Evolutionary conservation across 1,140 invertebrate species (phyloP), one percentile per base, ranked within the genome.

Genomic region (Drosophila orosa): DNA sequence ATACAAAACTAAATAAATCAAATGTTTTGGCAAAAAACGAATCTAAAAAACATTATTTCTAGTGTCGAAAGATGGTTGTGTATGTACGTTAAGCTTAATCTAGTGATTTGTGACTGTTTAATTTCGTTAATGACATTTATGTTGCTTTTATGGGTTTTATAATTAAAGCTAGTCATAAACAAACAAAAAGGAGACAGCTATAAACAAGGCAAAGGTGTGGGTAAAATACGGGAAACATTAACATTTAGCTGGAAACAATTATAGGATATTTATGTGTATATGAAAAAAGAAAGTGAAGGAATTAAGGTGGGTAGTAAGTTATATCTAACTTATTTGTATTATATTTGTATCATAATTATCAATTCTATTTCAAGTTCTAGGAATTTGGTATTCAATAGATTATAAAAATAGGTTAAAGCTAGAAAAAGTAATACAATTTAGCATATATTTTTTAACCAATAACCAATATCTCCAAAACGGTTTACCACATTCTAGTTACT

Each of bases 91-190:
- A 15, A 15, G 27, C 54, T 42, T 33, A 24, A 58, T 33, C 25
- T 17, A n/a, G 6, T 63, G 58, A 67, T 62, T 63, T 62, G 33
- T 40, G 27, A 45, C 44, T 33, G 19, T 63, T 67, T 42, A 40
- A 63, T 50, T 33, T 50, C 17, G 27, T 24, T 63, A 39, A 40
- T 63, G 37, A 33, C 55, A 24, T 39, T 39, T 40, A 31, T 63
- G 27, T 29, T 42, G 35, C 17, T 37, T 42, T 40, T 25, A 40
- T 22, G 60, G 9, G 15, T 25, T n/a, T 31, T 58, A 42, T 31
- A 63, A 59, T 42, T 59, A 42, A 63, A 59, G n/a, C 10, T 19
- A 17, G 25, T 15, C 35, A 27, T 39, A 58, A 39, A 39, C 24
- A 61, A 61, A 27, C 13, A 60, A 60, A 24, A 33, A 17, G 10